Percentiles rank a stretch among this genome's conserved stretches.
Conservation (phyloP, 2,113 vertebrate species). For the Crotalus horridus region DNA sequence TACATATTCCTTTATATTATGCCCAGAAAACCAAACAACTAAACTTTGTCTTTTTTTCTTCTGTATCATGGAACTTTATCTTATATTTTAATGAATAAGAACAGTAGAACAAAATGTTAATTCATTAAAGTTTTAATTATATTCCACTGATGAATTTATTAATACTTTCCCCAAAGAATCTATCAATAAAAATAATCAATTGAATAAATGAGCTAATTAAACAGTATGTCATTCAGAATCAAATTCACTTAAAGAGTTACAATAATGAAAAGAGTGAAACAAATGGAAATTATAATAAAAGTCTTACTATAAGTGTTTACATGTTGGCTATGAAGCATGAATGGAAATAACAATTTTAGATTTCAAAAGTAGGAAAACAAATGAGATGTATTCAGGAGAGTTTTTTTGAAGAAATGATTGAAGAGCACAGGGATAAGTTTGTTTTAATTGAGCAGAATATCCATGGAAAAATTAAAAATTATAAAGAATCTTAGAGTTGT, state of each 20-base stretch:
- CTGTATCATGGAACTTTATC: neutral
- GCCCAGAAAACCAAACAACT: neutral
- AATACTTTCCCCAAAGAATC: neutral
- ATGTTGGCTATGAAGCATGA: neutral
- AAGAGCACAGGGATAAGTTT: neutral
- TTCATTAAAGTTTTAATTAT: neutral
- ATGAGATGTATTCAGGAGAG: neutral
- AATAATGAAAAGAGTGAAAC: slow-evolving; percentile 14
- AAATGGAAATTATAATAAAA: slow-evolving; percentile 7
- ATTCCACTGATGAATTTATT: neutral
- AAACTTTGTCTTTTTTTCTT: neutral
- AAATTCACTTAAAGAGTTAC: neutral
- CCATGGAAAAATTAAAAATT: neutral
- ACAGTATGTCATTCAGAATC: neutral
- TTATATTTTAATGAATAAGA: neutral
- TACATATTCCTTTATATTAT: slow-evolving; percentile 11
- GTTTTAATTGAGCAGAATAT: no score
- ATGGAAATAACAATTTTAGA: neutral
- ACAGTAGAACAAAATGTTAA: neutral
- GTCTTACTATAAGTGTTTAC: neutral
- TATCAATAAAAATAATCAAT: neutral
- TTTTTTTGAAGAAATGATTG: neutral
- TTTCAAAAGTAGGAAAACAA: neutral
- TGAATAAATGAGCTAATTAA: slow-evolving; percentile 16
- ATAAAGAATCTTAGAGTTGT: neutral